Base-by-base conservation (phyloP, 2,888 invertebrate species). In the Cinara cedri region DNA sequence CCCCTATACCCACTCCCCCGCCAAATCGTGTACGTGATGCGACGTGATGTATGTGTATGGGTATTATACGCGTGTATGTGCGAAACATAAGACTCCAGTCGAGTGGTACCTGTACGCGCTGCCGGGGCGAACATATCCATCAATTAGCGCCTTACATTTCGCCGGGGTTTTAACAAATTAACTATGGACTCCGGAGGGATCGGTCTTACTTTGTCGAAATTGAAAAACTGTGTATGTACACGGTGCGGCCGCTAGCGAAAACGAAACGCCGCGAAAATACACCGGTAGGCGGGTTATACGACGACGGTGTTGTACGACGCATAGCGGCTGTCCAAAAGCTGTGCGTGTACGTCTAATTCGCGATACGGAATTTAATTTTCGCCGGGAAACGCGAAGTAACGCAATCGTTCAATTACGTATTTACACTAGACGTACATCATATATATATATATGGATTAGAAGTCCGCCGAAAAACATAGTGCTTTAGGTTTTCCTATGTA, bases 131-230 rank as follows among this genome's bases (percentile, higher is more conserved):
- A 70, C 78, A 78, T 34, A 34, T 78, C 78, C 68, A 78, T 78
- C 78, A 78, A 78, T 78, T 78, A 78, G 78, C 60, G 66, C 66
- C 57, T 19, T n/a, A n/a, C n/a, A n/a, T n/a, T n/a, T 3, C 34
- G 34, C 34, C 34, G 34, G 26, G 19, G 26, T 49, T 60, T 78
- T 78, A 62, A 78, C 78, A 60, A 70, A 78, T 78, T 68, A 78
- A 78, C 78, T 21, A 70, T n/a, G n/a, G 68, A 62, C 49, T n/a
- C 26, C 11, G 11, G 34, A 1, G 3, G 60, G 60, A 78, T 78
- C 78, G 60, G 78, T 78, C 78, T 78, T 70, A 60, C 60, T 78
- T 42, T 78, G 68, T 78, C 70, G n/a, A 70, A 78, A 78, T 78
- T 51, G 78, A 78, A 78, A 70, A 57, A 76, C 51, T n/a, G 8